Base-by-base conservation (phyloP, 2,113 vertebrate genomes). In the Chlorodrepanis virens region DNA sequence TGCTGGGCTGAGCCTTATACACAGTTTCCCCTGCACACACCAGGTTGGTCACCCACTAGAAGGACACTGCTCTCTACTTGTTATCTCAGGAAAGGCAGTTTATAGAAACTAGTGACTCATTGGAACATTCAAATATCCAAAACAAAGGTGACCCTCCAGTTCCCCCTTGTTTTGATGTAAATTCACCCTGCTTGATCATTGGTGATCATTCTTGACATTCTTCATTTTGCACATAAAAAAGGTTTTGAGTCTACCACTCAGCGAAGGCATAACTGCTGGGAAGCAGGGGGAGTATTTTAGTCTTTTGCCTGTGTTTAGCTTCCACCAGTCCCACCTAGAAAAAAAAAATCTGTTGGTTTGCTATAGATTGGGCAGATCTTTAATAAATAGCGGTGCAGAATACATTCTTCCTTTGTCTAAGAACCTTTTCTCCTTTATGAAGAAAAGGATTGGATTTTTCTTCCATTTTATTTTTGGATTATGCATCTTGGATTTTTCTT, bases 271-370 rank as follows among this genome's bases (percentile, higher is more conserved):
- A 69, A 77, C 12, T 69, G 9, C 19, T 71, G 44, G 22, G 24
- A 44, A 44, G 10, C 23, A 65, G 6, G 29, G 22, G 14, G 63
- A 64, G 7, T 75, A 68, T 72, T 90, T 68, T 52, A 72, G 19
- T 23, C 6, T 49, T 59, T 47, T 63, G 9, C 12, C 49, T 7
- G 7, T 61, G 5, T 93, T 72, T 45, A 70, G 33, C 28, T 45
- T 80, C 19, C 68, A 64, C 6, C 12, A 52, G 28, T 54, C 4
- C 6, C 4, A 18, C 6, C 0, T 4, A 8, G 2, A n/a, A 14
- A 18, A 69, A 23, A 54, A 61, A 35, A 20, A 60, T 60, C 31
- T 75, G 3, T 31, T 60, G 11, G 1, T 10, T 35, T 81, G 13
- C 19, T 60, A 20, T n/a, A 37, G 5, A 28, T 61, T 83, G 18